phyloP scores from a whole-genome alignment of 2,113 vertebrate species.

The Pseudorectes ferrugineus region DNA sequence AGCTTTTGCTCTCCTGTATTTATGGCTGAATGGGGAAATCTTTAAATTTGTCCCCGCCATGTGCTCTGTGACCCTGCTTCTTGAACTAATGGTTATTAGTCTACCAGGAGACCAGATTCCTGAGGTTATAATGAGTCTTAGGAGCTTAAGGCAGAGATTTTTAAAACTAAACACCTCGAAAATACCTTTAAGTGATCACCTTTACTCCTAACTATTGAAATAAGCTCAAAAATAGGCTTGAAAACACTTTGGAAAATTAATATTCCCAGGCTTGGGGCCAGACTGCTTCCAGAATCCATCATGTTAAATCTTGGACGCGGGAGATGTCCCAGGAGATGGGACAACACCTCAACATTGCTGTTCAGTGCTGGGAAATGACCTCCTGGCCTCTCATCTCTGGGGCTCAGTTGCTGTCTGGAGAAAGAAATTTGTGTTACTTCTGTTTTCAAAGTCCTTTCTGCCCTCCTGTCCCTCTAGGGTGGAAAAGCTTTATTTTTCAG shows the following conservation, averaged over 20 bases:
- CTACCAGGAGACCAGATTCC: background rate
- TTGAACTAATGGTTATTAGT: background rate
- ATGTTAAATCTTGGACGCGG: background rate
- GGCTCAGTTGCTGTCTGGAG: background rate
- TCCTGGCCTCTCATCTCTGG: background rate
- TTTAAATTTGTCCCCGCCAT: background rate
- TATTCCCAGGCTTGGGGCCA: background rate
- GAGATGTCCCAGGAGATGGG: background rate
- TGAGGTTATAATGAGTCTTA: background rate
- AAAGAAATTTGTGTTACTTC: background rate
- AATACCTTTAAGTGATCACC: background rate
- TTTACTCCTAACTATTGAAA: background rate
- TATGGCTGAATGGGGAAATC: background rate
- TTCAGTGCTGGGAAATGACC: background rate
- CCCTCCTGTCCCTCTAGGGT: background rate
- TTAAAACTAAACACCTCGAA: background rate
- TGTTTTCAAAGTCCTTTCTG: background rate
- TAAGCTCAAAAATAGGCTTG: background rate
- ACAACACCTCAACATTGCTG: background rate
- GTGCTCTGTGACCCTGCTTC: background rate
- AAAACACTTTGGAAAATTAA: background rate
- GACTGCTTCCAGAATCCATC: background rate
- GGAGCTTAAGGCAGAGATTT: background rate
- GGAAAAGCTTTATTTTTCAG: background rate
- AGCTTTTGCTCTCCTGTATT: background rate